phyloP scores from a whole-genome alignment of 2,888 invertebrate species.

The Omphaloscelis lunosa region DNA sequence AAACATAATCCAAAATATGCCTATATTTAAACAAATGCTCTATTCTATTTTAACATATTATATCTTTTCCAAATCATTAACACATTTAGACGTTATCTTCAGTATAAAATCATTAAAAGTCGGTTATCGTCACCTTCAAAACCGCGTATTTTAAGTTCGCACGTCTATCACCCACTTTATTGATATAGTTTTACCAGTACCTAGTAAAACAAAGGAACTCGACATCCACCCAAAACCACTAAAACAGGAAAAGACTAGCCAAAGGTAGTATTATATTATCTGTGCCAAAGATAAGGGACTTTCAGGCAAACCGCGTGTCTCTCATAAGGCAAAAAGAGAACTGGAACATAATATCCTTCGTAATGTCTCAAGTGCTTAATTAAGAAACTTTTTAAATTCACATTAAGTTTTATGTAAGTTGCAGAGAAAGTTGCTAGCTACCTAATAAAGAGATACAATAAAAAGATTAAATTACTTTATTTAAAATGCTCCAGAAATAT shows the following conservation, averaged over 20 bases:
- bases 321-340: slow-evolving; percentile 11
- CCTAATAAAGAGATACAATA: slow-evolving; percentile 16
- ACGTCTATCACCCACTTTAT: too few relatives aligned
- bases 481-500: background rate
- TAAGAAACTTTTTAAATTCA: slow-evolving; percentile 50
- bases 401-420: slow-evolving; percentile 40
- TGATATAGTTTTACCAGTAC: background rate
- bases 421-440: background rate
- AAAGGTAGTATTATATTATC: too few relatives aligned
- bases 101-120: too few relatives aligned
- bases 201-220: background rate
- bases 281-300: background rate
- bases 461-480: background rate
- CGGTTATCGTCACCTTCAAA: too few relatives aligned
- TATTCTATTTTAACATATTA: too few relatives aligned
- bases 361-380: slow-evolving; percentile 25
- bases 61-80: too few relatives aligned
- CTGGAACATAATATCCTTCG: background rate
- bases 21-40: too few relatives aligned
- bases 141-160: too few relatives aligned
- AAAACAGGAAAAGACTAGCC: background rate
- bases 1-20: too few relatives aligned
- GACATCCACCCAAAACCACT: background rate
- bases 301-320: background rate
- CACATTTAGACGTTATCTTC: too few relatives aligned